A percentile compares a stretch with the other conserved stretches of the same genome.
phyloP scores from a whole-genome alignment of 2,113 vertebrate genomes.

The Scophthalmus maximus region DNA sequence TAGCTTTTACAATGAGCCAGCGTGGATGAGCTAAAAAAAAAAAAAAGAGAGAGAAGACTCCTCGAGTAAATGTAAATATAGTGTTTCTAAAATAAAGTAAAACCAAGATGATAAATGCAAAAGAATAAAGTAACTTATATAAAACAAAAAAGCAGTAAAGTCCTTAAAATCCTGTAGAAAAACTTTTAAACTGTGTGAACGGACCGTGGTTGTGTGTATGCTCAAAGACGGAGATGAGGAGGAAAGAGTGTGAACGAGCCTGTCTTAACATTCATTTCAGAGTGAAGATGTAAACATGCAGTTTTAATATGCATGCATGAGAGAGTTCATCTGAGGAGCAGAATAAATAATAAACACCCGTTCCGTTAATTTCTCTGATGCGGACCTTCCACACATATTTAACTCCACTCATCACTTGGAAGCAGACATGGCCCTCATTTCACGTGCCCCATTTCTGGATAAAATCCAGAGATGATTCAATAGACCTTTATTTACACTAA shows the following conservation, averaged over 20 bases:
- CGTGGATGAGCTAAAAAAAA: neutral
- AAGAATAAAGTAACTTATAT: too few relatives aligned
- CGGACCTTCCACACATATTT: constrained; percentile 44
- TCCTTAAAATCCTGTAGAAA: neutral
- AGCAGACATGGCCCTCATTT: neutral
- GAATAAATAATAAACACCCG: constrained; percentile 52
- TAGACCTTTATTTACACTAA: constrained; percentile 11
- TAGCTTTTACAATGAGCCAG: too few relatives aligned
- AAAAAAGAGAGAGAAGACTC: too few relatives aligned
- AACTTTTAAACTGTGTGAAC: neutral
- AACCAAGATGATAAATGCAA: too few relatives aligned
- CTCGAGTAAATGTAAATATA: too few relatives aligned
- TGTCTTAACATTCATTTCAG: constrained; percentile 4
- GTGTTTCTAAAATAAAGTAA: too few relatives aligned
- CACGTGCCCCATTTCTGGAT: constrained; percentile 12
- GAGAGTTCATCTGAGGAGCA: constrained; percentile 49
- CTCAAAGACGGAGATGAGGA: neutral
- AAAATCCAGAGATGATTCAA: neutral
- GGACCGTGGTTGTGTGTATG: constrained; percentile 8
- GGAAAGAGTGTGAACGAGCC: neutral
- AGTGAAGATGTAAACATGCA: constrained; percentile 43
- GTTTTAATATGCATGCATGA: constrained; percentile 39
- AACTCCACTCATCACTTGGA: constrained; percentile 33
- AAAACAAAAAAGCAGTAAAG: neutral
- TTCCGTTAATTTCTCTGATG: constrained; percentile 1